These are phyloP conservation scores for Muscina levida DNA, from an alignment of 2,888 invertebrate genomes.

Conservation along the genomic window DNA sequence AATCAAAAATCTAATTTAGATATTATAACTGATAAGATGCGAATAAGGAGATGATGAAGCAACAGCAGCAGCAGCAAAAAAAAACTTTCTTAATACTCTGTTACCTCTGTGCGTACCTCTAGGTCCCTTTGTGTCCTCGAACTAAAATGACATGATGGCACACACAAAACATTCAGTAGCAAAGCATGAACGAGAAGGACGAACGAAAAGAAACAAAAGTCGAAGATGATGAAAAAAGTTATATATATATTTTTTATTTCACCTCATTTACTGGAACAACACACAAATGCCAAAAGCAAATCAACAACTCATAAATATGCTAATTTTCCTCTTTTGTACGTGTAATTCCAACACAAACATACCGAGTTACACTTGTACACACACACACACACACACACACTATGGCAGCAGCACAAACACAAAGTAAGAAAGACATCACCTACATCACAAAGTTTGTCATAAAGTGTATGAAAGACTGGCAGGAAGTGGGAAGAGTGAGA, in stretches of 20 bases:
- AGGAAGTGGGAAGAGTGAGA: constrained; percentile 31
- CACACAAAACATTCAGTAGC: background rate
- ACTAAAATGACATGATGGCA: background rate
- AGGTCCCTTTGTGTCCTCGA: background rate
- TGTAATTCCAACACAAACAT: constrained; percentile 11
- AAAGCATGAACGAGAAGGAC: too few species aligned
- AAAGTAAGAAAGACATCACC: constrained; percentile 42
- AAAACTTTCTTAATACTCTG: constrained; percentile 19
- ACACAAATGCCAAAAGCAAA: constrained; percentile 69
- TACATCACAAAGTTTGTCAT: constrained; percentile 39
- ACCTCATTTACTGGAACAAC: constrained; percentile 70
- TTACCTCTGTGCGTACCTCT: background rate
- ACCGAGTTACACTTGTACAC: background rate
- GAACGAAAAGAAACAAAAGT: background rate
- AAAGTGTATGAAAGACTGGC: constrained; percentile 15
- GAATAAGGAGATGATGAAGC: background rate
- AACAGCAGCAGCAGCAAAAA: constrained; percentile 8
- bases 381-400: constrained; percentile 23
- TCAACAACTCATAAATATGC: constrained; percentile 75
- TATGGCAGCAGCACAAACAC: constrained; percentile 1
- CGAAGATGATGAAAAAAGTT: constrained; percentile 43
- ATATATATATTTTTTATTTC: constrained; percentile 66
- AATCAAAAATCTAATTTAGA: constrained; percentile 64
- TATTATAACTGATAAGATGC: constrained; percentile 51
- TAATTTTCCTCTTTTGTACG: constrained; percentile 69